Conservation (phyloP, 2,113 vertebrate species). For the Benitochromis conjunctus region DNA sequence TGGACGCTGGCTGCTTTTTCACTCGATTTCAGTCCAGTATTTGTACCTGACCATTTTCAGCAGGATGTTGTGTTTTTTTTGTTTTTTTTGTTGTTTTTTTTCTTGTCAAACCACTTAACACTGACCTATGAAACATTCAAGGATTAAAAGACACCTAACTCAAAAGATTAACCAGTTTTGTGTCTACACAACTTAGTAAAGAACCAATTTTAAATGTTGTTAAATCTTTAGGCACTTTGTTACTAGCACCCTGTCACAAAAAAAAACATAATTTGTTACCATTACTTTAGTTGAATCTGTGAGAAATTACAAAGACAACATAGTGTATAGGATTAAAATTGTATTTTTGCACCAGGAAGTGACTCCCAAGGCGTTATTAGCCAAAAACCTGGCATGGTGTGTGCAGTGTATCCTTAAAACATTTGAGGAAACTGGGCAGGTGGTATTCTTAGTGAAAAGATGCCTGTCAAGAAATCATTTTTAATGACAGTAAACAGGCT, state of each 20-base stretch:
- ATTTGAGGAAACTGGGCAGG: neutral
- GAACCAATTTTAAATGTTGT: too few relatives aligned
- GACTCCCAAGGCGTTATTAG: rapidly evolving
- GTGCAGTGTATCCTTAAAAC: neutral
- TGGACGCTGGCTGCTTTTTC: neutral
- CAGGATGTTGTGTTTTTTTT: neutral
- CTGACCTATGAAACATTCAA: neutral
- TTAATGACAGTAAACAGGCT: neutral
- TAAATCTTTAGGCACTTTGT: neutral
- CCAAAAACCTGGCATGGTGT: neutral
- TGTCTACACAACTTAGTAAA: too few relatives aligned
- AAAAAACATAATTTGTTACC: too few relatives aligned
- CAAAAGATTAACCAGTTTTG: neutral
- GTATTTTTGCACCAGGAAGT: neutral
- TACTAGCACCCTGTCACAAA: neutral
- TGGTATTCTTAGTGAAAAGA: neutral
- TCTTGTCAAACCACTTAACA: neutral
- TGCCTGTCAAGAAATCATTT: neutral
- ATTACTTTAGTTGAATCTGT: neutral
- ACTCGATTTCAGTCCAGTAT: neutral
- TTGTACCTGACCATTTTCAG: neutral
- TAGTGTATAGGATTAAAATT: neutral
- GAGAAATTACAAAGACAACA: rapidly evolving
- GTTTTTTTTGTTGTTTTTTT: neutral
- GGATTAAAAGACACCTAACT: neutral